Conservation (phyloP, 2,888 invertebrate species). For the Chrysotoxum bicinctum region DNA sequence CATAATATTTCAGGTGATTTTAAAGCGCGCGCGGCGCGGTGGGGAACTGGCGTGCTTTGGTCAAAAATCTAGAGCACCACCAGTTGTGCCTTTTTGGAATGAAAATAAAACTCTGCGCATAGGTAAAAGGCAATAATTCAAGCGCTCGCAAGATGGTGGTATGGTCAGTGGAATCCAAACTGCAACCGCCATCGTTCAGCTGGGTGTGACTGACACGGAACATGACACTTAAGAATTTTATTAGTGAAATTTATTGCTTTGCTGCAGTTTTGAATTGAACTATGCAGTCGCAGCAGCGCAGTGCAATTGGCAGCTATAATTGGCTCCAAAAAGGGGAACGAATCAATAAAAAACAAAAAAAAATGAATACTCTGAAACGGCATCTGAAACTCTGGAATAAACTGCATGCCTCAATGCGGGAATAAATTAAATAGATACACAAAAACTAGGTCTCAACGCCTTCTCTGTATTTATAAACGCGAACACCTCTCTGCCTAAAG, state of each 20-base stretch:
- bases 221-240: conserved; percentile 72
- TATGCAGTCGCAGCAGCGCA: not conserved
- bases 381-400: conserved; percentile 15
- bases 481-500: not conserved
- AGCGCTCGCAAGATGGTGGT: conserved; percentile 37
- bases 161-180: conserved; percentile 62
- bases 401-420: not conserved
- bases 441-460: conserved; percentile 26
- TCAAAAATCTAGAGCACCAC: conserved; percentile 48
- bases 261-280: conserved; percentile 30
- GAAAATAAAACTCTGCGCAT: not conserved
- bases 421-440: conserved; percentile 8
- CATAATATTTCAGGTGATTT: conserved; percentile 69
- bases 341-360: not conserved
- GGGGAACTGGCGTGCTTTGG: not conserved
- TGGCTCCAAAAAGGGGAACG: conserved; percentile 34
- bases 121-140: conserved; percentile 50
- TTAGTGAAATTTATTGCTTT: conserved; percentile 58
- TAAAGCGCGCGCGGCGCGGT: not conserved
- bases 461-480: not conserved
- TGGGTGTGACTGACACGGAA: conserved; percentile 72
- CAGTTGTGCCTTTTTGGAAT: not conserved
- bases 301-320: conserved; percentile 30
- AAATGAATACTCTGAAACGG: not conserved
- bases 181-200: conserved; percentile 31